Evolutionary conservation across 2,888 invertebrate genomes (phyloP), one percentile per base, ranked within the genome.

Genomic region (Hypolimnas misippus): DNA sequence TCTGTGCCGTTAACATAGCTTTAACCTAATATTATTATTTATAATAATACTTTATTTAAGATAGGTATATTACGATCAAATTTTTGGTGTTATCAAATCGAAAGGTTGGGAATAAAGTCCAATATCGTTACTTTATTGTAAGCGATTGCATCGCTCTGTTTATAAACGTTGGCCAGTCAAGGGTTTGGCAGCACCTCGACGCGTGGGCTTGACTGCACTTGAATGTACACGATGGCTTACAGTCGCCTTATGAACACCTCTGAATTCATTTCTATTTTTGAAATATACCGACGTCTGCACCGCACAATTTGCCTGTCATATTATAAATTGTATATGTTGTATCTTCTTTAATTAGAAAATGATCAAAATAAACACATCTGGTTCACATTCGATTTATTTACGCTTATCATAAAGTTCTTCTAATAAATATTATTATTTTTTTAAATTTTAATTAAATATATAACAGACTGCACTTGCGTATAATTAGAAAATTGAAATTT

Each of bases 201-300:
- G 64, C 68, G 69, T 69, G 69, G 69, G 68, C 57, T 56, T 61
- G 50, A 52, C 14, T 69, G 65, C 69, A 69, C 67, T 65, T 57
- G 56, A 61, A 42, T 65, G 51, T 64, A 62, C 53, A 55, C 58
- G 57, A 55, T 60, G 38, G 59, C 59, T 53, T 29, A 63, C 66
- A 46, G 61, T 56, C 59, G 56, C 63, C 59, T 63, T 67, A 61
- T 52, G 57, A 59, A 64, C 61, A 61, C 52, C 62, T 66, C 66
- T 66, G 67, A 66, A 66, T 68, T 63, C 67, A 63, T 63, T 61
- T 66, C 69, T 71, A 71, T 70, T 69, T 71, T 70, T 50, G 70
- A 63, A 65, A 60, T 60, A 56, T 51, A 63, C 65, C 67, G 61
- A 66, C 65, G 52, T 66, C 58, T 57, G 55, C 44, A 57, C 21